Conservation (phyloP, 2,888 invertebrate species). For the Carterocephalus palaemon region DNA sequence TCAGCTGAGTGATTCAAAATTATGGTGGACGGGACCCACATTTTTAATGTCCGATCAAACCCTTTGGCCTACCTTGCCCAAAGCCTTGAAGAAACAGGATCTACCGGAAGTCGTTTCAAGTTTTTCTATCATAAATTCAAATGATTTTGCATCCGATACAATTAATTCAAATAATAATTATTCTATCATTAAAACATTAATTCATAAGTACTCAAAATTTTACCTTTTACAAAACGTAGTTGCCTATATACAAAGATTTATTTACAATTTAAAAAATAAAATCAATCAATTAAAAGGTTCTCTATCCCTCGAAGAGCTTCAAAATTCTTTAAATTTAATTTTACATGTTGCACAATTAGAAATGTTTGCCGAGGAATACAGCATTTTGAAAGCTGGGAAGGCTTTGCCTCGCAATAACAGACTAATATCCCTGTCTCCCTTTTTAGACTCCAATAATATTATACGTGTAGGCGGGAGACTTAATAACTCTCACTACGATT, state of each 20-base stretch:
- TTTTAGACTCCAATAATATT: too few species aligned
- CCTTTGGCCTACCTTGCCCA: too few species aligned
- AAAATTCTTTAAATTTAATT: too few species aligned
- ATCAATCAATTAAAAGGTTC: conserved; percentile 8
- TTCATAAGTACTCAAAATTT: conserved; percentile 12
- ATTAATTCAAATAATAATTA: too few species aligned
- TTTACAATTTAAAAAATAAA: conserved; percentile 20
- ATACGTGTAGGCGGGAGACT: conserved; percentile 4
- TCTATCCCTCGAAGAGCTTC: conserved; percentile 14
- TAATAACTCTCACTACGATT: conserved; percentile 4
- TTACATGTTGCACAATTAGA: not conserved
- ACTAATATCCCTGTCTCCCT: not conserved
- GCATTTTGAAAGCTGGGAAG: conserved; percentile 1
- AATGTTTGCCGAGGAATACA: conserved; percentile 3
- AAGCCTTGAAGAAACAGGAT: too few species aligned
- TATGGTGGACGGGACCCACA: conserved; percentile 25
- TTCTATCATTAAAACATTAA: conserved; percentile 9
- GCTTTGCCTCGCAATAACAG: conserved; percentile 1
- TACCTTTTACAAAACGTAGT: conserved; percentile 14
- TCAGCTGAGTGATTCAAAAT: conserved; percentile 2
- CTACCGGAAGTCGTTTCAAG: too few species aligned
- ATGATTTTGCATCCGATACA: too few species aligned
- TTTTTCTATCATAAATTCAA: too few species aligned
- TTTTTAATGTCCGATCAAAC: too few species aligned
- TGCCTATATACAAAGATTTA: conserved; percentile 21